Evolutionary conservation across 2,113 vertebrate genomes (phyloP).

Genomic region (Syngnathus typhle): DNA sequence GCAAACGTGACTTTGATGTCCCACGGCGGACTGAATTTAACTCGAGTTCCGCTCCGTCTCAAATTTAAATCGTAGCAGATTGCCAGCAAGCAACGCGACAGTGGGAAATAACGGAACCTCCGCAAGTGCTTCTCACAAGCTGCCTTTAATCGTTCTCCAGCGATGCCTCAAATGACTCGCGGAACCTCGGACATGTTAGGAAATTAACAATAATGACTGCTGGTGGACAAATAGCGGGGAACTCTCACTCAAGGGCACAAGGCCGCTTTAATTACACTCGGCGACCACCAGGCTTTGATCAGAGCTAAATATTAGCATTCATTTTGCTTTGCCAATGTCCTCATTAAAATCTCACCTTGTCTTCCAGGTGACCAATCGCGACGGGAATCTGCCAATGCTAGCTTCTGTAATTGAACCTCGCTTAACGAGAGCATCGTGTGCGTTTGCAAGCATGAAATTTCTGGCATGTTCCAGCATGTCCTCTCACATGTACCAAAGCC

Average conservation of each 20-base stretch:
- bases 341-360: background rate
- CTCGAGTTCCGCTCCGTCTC: no score
- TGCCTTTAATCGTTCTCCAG: constrained; percentile 55
- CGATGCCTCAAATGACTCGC: constrained; percentile 56
- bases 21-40: no score
- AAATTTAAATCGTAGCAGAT: background rate
- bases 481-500: constrained; percentile 41
- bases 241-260: constrained; percentile 50
- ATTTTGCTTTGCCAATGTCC: constrained; percentile 21
- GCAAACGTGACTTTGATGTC: no score
- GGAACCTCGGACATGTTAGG: constrained; percentile 41
- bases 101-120: constrained; percentile 42
- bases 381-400: no score
- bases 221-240: constrained; percentile 31
- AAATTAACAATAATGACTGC: constrained; percentile 50
- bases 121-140: constrained; percentile 26
- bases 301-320: constrained; percentile 26
- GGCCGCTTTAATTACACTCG: constrained; percentile 44
- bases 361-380: background rate
- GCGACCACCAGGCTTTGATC: constrained; percentile 30
- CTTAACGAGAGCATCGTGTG: background rate
- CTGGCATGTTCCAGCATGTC: constrained; percentile 28
- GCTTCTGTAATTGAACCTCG: constrained; percentile 5
- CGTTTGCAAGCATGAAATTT: constrained; percentile 18
- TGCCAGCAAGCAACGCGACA: constrained; percentile 42